Conservation (phyloP, 2,113 vertebrate species). For the Hemiprocne comata region DNA sequence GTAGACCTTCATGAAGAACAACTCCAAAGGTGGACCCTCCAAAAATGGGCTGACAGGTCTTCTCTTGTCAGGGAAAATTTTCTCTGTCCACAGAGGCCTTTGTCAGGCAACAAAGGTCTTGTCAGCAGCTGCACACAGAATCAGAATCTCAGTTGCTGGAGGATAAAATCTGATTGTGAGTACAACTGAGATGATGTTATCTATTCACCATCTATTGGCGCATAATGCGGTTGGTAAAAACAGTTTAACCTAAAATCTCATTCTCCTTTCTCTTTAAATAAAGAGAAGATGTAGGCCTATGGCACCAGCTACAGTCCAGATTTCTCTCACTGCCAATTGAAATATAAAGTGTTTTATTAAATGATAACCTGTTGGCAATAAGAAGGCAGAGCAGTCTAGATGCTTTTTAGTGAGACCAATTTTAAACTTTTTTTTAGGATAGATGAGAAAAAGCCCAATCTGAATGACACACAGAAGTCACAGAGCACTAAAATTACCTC, state of each 20-base stretch:
- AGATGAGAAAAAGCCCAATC: background rate
- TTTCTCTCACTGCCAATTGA: background rate
- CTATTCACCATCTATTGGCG: background rate
- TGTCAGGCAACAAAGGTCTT: constrained; percentile 45
- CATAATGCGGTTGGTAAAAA: background rate
- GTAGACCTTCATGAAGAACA: background rate
- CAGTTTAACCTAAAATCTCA: background rate
- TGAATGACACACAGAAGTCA: background rate
- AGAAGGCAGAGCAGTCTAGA: background rate
- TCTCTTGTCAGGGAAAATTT: background rate
- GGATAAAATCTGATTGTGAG: constrained; percentile 11
- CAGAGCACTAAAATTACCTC: background rate
- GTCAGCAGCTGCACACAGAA: constrained; percentile 44
- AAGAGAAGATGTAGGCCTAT: background rate
- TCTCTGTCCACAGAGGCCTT: background rate
- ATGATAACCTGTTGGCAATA: background rate
- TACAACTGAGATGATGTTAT: constrained; percentile 24
- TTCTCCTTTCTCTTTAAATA: background rate
- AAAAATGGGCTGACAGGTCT: background rate
- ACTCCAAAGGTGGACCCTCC: background rate
- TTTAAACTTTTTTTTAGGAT: background rate
- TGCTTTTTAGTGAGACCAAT: background rate
- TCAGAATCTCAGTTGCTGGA: background rate
- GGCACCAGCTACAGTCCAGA: background rate
- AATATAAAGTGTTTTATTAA: background rate